Percentiles rank a stretch among this genome's conserved stretches.
Conservation (phyloP, 2,888 invertebrate genomes). For the Ichneumoninae sp. region DNA sequence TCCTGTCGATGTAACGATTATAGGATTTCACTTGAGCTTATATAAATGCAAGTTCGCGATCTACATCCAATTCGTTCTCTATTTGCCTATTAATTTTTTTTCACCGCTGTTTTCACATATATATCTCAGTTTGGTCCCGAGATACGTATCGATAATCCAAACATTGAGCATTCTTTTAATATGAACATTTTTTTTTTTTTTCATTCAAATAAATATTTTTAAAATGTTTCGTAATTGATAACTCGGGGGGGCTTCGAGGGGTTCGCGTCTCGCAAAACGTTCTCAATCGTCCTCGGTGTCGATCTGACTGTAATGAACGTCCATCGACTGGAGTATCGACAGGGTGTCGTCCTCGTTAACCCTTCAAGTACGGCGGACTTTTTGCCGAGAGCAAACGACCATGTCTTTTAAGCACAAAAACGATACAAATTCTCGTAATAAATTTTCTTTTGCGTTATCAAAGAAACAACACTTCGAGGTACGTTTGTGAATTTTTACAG, state of each 20-base stretch:
- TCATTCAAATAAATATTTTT: conserved; percentile 57
- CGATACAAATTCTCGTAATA: too few relatives aligned
- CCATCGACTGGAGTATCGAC: conserved; percentile 74
- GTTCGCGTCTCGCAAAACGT: neutral
- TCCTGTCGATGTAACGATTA: conserved; percentile 69
- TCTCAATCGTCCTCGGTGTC: conserved; percentile 76
- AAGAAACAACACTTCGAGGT: too few relatives aligned
- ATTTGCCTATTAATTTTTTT: neutral
- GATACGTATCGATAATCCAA: conserved; percentile 61
- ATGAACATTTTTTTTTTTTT: neutral
- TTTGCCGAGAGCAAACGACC: too few relatives aligned
- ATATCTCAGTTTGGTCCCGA: conserved; percentile 13
- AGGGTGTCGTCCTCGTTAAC: conserved; percentile 78
- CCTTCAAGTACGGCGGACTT: too few relatives aligned
- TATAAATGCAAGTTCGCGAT: conserved; percentile 66
- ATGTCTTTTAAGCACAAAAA: too few relatives aligned
- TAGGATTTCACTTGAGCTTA: conserved; percentile 66
- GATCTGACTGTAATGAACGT: conserved; percentile 77
- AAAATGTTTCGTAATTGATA: neutral
- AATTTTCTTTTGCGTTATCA: too few relatives aligned
- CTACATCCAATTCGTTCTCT: conserved; percentile 42
- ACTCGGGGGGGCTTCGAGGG: neutral
- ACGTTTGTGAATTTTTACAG: too few relatives aligned
- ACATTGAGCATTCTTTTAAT: conserved; percentile 46
- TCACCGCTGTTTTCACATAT: neutral